phyloP scores from a whole-genome alignment of 1,140 invertebrate genomes.

The Spodoptera litura region DNA sequence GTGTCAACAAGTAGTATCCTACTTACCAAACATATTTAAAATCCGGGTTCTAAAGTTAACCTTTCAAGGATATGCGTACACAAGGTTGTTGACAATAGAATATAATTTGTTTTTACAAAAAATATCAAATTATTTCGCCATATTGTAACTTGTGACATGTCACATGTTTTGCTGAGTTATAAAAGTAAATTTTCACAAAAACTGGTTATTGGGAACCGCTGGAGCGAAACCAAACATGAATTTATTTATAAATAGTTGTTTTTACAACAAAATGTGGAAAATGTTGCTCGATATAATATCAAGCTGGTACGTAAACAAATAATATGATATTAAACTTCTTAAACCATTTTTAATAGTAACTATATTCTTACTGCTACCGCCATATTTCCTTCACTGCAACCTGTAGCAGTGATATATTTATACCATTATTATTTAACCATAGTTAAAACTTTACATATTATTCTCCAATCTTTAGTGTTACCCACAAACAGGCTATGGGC shows the following conservation, averaged over 20 bases:
- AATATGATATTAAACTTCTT: neutral
- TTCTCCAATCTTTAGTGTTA: no score
- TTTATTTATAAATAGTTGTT: neutral
- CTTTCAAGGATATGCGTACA: conserved; percentile 19
- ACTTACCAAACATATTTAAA: neutral
- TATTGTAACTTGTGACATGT: neutral
- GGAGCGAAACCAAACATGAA: conserved; percentile 6
- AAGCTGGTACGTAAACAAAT: neutral
- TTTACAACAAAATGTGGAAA: conserved; percentile 1
- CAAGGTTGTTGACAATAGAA: conserved; percentile 4
- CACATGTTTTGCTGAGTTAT: neutral
- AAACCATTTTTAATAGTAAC: no score
- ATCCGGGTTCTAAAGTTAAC: neutral
- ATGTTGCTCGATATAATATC: neutral
- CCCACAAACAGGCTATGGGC: no score
- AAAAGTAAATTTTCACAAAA: conserved; percentile 2
- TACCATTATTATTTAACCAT: no score
- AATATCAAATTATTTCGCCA: conserved; percentile 1
- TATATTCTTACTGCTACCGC: no score
- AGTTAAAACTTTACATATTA: no score
- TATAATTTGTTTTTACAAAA: conserved; percentile 20
- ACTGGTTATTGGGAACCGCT: neutral
- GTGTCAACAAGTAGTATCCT: no score
- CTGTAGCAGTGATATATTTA: no score
- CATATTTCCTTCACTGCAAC: no score